Base-by-base conservation (phyloP, 2,797 vertebrate species). In the Thalassophryne amazonica region DNA sequence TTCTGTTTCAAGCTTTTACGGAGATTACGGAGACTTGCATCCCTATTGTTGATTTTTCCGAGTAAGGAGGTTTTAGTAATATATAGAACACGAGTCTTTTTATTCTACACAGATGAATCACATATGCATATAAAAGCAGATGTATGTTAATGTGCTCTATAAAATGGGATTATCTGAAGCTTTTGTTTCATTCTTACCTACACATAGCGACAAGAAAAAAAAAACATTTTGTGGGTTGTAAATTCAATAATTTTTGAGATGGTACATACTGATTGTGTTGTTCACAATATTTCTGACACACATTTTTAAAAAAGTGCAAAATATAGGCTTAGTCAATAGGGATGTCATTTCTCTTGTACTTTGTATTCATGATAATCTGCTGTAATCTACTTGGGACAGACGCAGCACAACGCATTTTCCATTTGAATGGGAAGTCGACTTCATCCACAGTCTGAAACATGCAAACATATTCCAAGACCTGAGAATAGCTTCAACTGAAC, bases 1-100 rank as follows among this genome's bases (percentile, higher is more conserved):
- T 37, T 61, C 66, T 72, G 69, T 84, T 86, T 67, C 66, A 60
- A 80, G 64, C 67, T 81, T 86, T 84, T 70, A 65, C 42, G 29
- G 47, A 67, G 56, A 75, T 81, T 71, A 57, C 60, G 22, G 45
- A n/a, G 51, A 71, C 51, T 57, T 60, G 57, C 30, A 28, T 60
- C 20, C 21, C 15, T 34, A 6, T 19, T 21, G 12, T 27, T 53
- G 32, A 37, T 37, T 36, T 62, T 41, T 57, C 18, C 56, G 27
- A 50, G 52, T 48, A 43, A 65, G 28, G 45, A 40, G 29, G 11
- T 47, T 49, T 41, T 31, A 15, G 40, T n/a, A 12, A n/a, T 58
- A 27, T 43, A 48, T 5, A n/a, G 14, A 23, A 16, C 13, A 14
- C 58, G 67, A 16, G 37, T 52, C 31, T 24, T 32, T 63, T 30